Percentiles rank a stretch among this genome's conserved stretches.
These are phyloP conservation scores for Hydrotaea cyrtoneurina DNA, from an alignment of 2,888 invertebrate genomes.

Conservation along the genomic window DNA sequence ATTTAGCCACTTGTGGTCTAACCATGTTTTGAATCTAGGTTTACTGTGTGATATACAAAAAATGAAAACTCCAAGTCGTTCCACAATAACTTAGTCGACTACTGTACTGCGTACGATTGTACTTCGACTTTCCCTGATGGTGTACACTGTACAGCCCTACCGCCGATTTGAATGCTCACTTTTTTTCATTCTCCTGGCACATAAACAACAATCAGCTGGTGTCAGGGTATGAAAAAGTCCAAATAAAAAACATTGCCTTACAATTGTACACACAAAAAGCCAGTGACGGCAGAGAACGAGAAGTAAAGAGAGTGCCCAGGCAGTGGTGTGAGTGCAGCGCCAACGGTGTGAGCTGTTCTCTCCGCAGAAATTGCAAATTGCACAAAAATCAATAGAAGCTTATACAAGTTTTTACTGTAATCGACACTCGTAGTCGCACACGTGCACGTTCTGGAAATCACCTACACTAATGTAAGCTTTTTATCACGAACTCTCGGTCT, in stretches of 20 bases:
- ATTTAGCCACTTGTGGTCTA: no score
- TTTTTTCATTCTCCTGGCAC: background rate
- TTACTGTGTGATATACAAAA: no score
- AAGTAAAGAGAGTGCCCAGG: background rate
- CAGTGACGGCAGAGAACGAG: background rate
- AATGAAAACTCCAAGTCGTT: no score
- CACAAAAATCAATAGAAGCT: constrained; percentile 56
- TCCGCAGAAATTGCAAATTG: background rate
- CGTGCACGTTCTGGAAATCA: background rate
- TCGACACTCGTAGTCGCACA: background rate
- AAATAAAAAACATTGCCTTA: background rate
- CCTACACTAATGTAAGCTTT: constrained; percentile 34
- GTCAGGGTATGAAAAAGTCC: constrained; percentile 41
- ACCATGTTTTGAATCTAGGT: no score
- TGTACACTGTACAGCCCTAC: background rate
- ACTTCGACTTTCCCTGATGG: no score
- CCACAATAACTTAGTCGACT: no score
- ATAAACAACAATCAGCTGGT: constrained; percentile 59
- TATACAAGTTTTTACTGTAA: constrained; percentile 18
- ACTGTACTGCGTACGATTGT: constrained; percentile 12
- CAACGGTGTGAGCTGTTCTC: background rate
- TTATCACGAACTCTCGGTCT: no score
- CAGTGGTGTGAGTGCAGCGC: constrained; percentile 19
- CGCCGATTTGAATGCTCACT: background rate
- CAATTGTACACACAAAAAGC: constrained; percentile 1